Base-by-base conservation (phyloP, 2,113 vertebrate genomes). In the Mus spicilegus region DNA sequence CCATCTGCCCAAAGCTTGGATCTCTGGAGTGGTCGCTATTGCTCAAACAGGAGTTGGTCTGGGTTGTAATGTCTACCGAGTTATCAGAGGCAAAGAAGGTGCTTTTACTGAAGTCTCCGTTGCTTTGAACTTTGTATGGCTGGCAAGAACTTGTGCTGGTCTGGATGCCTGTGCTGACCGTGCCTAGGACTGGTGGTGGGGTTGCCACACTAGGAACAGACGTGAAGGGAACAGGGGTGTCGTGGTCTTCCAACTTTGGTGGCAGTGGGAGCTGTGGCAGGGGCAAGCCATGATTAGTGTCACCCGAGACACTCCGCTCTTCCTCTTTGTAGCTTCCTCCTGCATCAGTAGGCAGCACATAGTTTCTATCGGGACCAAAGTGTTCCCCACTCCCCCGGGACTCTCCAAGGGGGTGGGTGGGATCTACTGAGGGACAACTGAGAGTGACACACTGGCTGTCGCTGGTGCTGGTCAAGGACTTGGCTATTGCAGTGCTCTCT, bases 231-330 rank as follows among this genome's bases (percentile, higher is more conserved):
- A 94, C 73, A 1, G 98, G 98, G 39, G 98, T 89, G 1, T 99
- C 99, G 0, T 98, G 70, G 2, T 99, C 99, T 82, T 99, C 99
- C 3, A 99, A 99, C 0, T 98, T 97, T 97, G 99, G 99, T 54
- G 99, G 98, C 33, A 98, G 95, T 1, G 98, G 95, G 8, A 93
- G 96, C 65, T 98, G 98, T 26, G 97, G 77, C 81, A 98, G 88
- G 36, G 97, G 87, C 67, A 98, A 95, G 39, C 95, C 95, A 14
- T 98, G 98, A 89, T 92, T 96, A 22, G 72, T 82, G 36, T 99
- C 99, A 0, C 89, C 93, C 77, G 58, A 5, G 0, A 95, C 5
- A 2, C 28, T 98, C 96, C 97, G 98, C 22, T 99, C 99, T 92
- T 98, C 97, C 88, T 99, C 99, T 87, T 98, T 98, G 96, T 98